Conservation (phyloP, 2,888 invertebrate species). For the Campoletis raptor region DNA sequence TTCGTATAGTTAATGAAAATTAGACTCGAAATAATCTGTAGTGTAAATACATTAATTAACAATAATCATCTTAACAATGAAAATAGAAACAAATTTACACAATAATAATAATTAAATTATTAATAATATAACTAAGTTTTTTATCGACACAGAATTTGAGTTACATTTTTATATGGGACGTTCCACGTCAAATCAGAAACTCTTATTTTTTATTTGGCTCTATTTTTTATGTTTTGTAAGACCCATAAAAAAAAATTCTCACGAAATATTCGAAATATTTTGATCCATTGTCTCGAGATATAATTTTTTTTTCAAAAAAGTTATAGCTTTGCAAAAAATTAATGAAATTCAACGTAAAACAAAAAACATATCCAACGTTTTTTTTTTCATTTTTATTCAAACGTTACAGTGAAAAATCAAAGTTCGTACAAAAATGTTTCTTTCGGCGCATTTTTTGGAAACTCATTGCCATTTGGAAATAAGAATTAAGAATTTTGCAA, state of each 20-base stretch:
- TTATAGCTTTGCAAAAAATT: too few relatives aligned
- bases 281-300: too few relatives aligned
- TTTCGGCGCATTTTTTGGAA: too few relatives aligned
- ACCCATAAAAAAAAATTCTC: not conserved
- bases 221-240: not conserved
- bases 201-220: not conserved
- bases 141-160: slow-evolving; percentile 46
- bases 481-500: too few relatives aligned
- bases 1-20: slow-evolving; percentile 15
- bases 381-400: too few relatives aligned
- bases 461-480: too few relatives aligned
- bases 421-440: too few relatives aligned
- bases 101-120: slow-evolving; percentile 15
- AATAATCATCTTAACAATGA: slow-evolving; percentile 13
- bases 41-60: slow-evolving; percentile 52
- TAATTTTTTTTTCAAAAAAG: too few relatives aligned
- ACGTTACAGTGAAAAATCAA: too few relatives aligned
- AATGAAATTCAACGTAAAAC: too few relatives aligned
- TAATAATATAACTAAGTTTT: slow-evolving; percentile 40
- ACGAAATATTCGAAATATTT: not conserved
- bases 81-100: slow-evolving; percentile 17
- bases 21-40: slow-evolving; percentile 34
- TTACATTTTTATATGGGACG: not conserved
- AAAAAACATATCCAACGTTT: too few relatives aligned
- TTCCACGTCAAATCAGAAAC: not conserved